Evolutionary conservation across 2,113 vertebrate species (phyloP).

Genomic region (Elaphurus davidianus): DNA sequence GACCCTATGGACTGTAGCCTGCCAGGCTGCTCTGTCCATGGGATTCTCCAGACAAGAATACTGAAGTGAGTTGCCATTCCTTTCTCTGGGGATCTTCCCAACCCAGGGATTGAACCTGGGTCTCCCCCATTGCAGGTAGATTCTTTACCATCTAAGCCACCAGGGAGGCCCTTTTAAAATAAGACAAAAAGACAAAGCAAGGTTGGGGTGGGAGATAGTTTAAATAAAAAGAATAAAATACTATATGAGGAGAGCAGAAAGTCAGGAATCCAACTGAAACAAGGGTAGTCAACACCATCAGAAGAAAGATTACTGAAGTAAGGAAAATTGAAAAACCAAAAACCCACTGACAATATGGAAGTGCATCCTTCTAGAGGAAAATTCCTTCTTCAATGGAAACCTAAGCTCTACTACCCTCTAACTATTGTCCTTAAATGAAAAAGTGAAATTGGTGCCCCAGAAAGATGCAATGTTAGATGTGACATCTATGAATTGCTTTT

Average conservation of each 20-base stretch:
- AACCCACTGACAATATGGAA: not conserved
- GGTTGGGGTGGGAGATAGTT: not conserved
- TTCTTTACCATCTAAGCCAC: not conserved
- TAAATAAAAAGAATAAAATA: not conserved
- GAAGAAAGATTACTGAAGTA: not conserved
- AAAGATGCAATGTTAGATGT: not conserved
- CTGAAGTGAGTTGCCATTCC: not conserved
- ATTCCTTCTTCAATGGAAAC: not conserved
- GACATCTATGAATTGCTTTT: not conserved
- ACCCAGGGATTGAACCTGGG: not conserved
- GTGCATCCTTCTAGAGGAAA: not conserved
- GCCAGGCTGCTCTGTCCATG: not conserved
- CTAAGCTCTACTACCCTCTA: not conserved
- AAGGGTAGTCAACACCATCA: not conserved
- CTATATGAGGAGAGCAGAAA: not conserved
- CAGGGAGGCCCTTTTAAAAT: not conserved
- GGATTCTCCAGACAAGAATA: not conserved
- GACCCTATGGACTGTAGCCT: not conserved
- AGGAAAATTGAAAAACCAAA: not conserved
- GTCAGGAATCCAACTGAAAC: not conserved
- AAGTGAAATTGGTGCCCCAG: not conserved
- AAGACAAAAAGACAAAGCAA: not conserved
- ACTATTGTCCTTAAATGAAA: not conserved
- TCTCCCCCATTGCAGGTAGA: not conserved
- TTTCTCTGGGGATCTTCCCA: not conserved